Conservation (phyloP, 2,797 vertebrate species). For the Macrochelys suwanniensis region DNA sequence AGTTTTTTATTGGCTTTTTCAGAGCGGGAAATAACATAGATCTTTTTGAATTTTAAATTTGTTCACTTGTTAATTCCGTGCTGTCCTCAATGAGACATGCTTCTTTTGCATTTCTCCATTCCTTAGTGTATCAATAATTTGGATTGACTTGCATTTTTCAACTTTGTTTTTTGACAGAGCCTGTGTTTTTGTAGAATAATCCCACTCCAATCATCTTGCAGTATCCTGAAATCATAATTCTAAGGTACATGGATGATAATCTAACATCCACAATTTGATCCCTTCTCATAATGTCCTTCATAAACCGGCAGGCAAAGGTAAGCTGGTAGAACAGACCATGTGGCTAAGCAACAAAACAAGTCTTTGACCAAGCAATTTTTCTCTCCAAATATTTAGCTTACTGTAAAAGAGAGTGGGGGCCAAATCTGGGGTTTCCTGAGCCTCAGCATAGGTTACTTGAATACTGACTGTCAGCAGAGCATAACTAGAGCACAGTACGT, state of each 20-base stretch:
- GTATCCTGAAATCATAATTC: conserved; percentile 22
- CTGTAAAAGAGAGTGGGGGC: neutral
- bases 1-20: conserved; percentile 3
- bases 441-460: neutral
- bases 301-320: neutral
- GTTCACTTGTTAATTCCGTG: neutral
- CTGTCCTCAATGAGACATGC: neutral
- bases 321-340: conserved; percentile 19
- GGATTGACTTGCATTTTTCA: conserved; percentile 27
- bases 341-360: neutral
- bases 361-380: neutral
- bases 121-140: neutral
- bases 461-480: neutral
- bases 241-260: conserved; percentile 44
- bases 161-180: neutral
- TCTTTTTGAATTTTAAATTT: conserved; percentile 8
- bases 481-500: neutral
- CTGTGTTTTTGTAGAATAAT: neutral
- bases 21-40: neutral
- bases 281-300: conserved; percentile 38
- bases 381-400: neutral
- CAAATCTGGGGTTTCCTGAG: neutral
- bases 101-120: conserved; percentile 7
- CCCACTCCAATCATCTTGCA: conserved; percentile 5
- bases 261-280: neutral